A percentile compares a stretch with the other conserved stretches of the same genome.
These are phyloP conservation scores for Ptychobarbus kaznakovi DNA, from an alignment of 2,797 vertebrate genomes.

Conservation along the genomic window DNA sequence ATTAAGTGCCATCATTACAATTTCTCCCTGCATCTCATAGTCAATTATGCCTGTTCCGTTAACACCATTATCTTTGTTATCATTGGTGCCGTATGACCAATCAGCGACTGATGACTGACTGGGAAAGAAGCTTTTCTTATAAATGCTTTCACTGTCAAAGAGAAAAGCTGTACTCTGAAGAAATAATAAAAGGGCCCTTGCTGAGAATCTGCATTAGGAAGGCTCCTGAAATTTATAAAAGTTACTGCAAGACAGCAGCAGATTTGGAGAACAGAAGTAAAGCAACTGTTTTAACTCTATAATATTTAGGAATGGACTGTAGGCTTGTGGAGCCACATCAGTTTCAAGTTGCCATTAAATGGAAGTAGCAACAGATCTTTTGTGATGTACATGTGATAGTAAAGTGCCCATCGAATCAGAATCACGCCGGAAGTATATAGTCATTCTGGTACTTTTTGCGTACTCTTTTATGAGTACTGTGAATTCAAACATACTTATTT, in stretches of 20 bases:
- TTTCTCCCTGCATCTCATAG: conserved; percentile 53
- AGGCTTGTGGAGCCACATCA: neutral
- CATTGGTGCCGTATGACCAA: conserved; percentile 17
- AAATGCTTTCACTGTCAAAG: conserved; percentile 22
- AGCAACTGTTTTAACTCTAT: neutral
- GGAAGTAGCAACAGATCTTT: neutral
- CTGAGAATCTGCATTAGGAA: neutral
- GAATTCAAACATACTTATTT: neutral
- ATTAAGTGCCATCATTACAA: conserved; percentile 59
- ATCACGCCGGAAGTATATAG: too few relatives aligned
- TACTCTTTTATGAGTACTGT: neutral
- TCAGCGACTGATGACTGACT: conserved; percentile 14
- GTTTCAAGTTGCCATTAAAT: neutral
- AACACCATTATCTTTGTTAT: conserved; percentile 42
- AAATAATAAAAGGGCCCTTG: neutral
- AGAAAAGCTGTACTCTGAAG: neutral
- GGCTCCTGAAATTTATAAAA: neutral
- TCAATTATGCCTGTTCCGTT: conserved; percentile 58
- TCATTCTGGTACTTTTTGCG: neutral
- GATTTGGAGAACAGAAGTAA: neutral
- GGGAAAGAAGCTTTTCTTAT: neutral
- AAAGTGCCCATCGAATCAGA: too few relatives aligned
- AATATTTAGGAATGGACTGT: neutral
- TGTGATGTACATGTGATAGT: neutral
- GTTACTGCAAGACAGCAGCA: neutral